phyloP scores from a whole-genome alignment of 2,888 invertebrate genomes.

The Amphipoea lucens region DNA sequence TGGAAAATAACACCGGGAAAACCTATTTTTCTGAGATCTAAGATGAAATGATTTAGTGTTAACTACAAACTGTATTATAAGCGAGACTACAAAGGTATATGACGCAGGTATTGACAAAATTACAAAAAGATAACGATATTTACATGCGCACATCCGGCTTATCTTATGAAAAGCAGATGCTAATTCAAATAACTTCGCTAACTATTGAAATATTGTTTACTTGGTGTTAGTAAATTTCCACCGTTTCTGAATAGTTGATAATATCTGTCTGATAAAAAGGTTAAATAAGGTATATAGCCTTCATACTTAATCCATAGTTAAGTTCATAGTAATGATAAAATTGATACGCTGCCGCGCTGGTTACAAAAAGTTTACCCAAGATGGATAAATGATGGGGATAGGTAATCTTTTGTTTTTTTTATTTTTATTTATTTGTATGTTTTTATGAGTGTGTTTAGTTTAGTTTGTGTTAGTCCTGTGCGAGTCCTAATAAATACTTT shows the following conservation, averaged over 20 bases:
- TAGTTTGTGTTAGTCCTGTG: not conserved
- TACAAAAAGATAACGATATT: conserved; percentile 41
- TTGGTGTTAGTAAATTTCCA: conserved; percentile 17
- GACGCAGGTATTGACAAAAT: conserved; percentile 49
- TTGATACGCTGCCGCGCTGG: no score
- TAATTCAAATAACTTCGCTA: conserved; percentile 24
- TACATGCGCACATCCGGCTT: conserved; percentile 49
- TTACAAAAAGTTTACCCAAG: no score
- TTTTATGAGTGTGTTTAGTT: no score
- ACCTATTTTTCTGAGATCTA: not conserved
- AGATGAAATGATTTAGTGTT: not conserved
- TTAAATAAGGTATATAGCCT: no score
- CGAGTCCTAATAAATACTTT: not conserved
- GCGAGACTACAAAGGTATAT: conserved; percentile 22
- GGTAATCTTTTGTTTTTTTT: no score
- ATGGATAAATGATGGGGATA: no score
- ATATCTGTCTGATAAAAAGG: not conserved
- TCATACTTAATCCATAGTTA: no score
- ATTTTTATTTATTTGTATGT: no score
- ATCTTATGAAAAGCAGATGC: conserved; percentile 39
- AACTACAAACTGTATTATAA: conserved; percentile 1
- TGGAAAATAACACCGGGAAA: not conserved
- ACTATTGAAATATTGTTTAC: conserved; percentile 31
- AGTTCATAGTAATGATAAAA: no score
- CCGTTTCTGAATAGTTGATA: not conserved